phyloP scores from a whole-genome alignment of 2,888 invertebrate genomes.

The Amaurobius ferox region DNA sequence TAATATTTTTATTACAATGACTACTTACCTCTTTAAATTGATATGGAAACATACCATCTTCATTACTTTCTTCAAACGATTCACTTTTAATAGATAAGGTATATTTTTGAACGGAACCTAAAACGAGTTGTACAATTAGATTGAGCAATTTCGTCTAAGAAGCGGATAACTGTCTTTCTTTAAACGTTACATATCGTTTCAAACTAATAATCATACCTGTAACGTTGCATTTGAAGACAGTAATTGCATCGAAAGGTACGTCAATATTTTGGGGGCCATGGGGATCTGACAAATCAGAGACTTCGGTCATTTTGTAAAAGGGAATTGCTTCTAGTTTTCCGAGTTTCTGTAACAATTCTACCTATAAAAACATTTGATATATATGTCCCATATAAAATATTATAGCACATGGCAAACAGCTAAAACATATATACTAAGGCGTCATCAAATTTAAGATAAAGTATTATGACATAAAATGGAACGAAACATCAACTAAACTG shows the following conservation, averaged over 20 bases:
- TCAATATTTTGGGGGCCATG: conserved; percentile 36
- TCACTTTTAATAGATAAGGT: conserved; percentile 13
- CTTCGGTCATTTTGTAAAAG: conserved; percentile 20
- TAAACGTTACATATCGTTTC: too few species aligned
- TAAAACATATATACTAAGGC: too few species aligned
- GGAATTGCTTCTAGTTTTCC: conserved; percentile 7
- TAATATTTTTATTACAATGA: too few species aligned
- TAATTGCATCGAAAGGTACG: conserved; percentile 30
- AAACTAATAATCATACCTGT: conserved; percentile 50
- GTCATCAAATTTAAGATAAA: too few species aligned
- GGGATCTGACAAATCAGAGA: not conserved
- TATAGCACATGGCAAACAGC: too few species aligned
- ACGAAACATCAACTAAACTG: too few species aligned
- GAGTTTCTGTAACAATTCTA: conserved; percentile 41
- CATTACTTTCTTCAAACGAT: not conserved
- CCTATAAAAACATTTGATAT: conserved; percentile 35
- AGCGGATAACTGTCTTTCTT: too few species aligned
- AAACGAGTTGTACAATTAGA: too few species aligned
- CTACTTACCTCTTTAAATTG: conserved; percentile 31
- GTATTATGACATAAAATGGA: too few species aligned
- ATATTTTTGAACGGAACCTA: conserved; percentile 38
- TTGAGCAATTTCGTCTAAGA: too few species aligned
- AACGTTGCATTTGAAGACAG: conserved; percentile 28
- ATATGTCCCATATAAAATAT: too few species aligned
- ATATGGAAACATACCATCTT: not conserved